Percentiles rank a stretch among this genome's conserved stretches.
These are phyloP conservation scores for Antechinus flavipes DNA, from an alignment of 2,113 vertebrate genomes.

Conservation along the genomic window DNA sequence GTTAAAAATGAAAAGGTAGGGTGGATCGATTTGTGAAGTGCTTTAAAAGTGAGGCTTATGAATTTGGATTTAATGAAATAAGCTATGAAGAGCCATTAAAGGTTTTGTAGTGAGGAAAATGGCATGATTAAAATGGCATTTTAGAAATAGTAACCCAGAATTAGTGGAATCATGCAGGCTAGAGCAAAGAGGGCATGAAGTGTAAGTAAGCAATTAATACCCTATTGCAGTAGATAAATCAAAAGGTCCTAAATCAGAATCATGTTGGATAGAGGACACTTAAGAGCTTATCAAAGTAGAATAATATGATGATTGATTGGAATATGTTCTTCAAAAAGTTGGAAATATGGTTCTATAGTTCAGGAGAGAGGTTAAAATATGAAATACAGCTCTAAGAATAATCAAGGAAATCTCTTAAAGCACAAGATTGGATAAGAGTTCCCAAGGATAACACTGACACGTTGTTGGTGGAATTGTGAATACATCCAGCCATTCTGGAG, in stretches of 20 bases:
- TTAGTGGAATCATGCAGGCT: neutral
- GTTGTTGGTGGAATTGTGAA: too few species aligned
- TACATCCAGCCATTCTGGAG: too few species aligned
- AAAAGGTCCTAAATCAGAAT: neutral
- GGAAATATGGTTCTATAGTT: neutral
- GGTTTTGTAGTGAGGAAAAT: neutral
- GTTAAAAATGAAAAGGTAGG: neutral
- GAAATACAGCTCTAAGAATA: neutral
- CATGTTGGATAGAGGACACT: neutral
- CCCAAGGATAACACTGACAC: too few species aligned
- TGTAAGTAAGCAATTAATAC: neutral
- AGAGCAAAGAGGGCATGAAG: neutral
- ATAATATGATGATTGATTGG: neutral
- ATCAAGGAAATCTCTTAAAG: neutral
- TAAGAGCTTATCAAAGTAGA: neutral
- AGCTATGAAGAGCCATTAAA: neutral
- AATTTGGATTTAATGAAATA: neutral
- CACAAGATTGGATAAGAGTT: neutral
- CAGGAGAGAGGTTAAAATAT: neutral
- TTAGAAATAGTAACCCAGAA: neutral
- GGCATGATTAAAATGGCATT: neutral
- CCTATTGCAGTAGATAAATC: neutral
- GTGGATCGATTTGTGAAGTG: neutral
- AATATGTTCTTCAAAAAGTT: neutral
- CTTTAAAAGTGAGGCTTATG: neutral